phyloP scores from a whole-genome alignment of 2,888 invertebrate genomes.

The Lamellibrachia satsuma region DNA sequence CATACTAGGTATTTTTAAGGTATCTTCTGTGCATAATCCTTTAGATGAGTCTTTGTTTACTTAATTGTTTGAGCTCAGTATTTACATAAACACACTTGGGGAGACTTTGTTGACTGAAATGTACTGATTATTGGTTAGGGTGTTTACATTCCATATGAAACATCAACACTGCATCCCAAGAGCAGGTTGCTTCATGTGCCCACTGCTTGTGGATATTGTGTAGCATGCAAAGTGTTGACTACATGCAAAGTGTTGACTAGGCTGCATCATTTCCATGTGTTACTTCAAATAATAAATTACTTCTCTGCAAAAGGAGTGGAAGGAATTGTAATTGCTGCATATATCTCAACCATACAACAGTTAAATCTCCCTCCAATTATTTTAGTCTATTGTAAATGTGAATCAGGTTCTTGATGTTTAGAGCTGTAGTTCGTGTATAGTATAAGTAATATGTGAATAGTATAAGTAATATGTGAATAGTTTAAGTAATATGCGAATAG shows the following conservation, averaged over 20 bases:
- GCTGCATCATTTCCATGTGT: neutral
- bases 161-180: neutral
- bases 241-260: neutral
- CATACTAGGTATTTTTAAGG: neutral
- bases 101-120: neutral
- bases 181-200: neutral
- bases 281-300: neutral
- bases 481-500: too few species aligned
- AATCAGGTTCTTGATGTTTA: too few species aligned
- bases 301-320: too few species aligned
- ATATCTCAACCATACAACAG: too few species aligned
- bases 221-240: neutral
- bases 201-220: neutral
- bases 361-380: too few species aligned
- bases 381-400: too few species aligned
- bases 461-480: too few species aligned
- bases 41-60: neutral
- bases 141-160: neutral
- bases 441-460: too few species aligned
- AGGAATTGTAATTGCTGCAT: too few species aligned
- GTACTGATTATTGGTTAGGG: neutral
- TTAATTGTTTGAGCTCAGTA: neutral
- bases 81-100: neutral
- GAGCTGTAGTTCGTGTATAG: too few species aligned
- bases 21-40: neutral